These are phyloP conservation scores for Clavelina lepadiformis DNA, from an alignment of 23 tunicate species.

Conservation along the genomic window DNA sequence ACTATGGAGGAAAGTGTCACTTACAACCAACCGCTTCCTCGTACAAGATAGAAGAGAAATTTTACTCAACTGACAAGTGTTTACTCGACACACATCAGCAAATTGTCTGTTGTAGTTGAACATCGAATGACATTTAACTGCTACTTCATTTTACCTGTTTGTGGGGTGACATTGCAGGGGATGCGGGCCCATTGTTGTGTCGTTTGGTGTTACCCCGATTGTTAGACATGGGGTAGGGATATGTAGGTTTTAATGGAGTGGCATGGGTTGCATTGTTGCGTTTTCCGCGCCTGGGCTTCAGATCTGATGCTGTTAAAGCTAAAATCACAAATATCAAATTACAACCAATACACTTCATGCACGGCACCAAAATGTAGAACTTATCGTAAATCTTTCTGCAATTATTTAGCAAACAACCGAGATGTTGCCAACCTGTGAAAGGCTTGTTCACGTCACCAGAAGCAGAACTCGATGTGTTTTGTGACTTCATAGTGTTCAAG, in stretches of 20 bases:
- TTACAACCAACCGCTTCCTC: too few species aligned
- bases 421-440: conserved; percentile 41
- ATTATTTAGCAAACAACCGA: background rate
- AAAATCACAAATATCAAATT: background rate
- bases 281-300: conserved; percentile 61
- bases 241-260: conserved; percentile 61
- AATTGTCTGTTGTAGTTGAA: too few species aligned
- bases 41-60: too few species aligned
- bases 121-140: too few species aligned
- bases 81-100: too few species aligned
- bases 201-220: conserved; percentile 50
- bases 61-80: too few species aligned
- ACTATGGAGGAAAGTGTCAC: too few species aligned
- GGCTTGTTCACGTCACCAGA: conserved; percentile 66
- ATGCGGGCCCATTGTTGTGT: conserved; percentile 59
- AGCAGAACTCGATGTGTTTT: conserved; percentile 58
- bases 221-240: conserved; percentile 35
- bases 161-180: conserved; percentile 73
- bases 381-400: background rate
- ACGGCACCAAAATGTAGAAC: background rate
- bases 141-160: too few species aligned
- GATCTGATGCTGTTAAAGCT: conserved; percentile 83
- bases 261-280: conserved; percentile 27
- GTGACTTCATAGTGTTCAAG: conserved; percentile 52
- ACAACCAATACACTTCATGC: too few species aligned